phyloP scores from a whole-genome alignment of 2,113 vertebrate genomes.

The Zapus hudsonius region DNA sequence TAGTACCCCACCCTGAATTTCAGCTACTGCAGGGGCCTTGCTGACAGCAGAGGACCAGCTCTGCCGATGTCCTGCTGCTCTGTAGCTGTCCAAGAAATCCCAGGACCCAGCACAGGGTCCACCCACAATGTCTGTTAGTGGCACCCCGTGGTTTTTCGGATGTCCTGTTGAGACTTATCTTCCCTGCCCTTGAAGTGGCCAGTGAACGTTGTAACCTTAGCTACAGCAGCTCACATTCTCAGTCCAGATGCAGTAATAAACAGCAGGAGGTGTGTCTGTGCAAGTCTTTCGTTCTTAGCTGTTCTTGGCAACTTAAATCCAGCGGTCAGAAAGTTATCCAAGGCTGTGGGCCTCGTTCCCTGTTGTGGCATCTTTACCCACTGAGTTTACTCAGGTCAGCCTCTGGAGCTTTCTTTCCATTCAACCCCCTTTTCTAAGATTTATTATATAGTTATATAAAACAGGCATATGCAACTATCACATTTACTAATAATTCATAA shows the following conservation, averaged over 20 bases:
- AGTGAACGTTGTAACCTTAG: slow-evolving; percentile 15
- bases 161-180: not conserved
- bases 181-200: not conserved
- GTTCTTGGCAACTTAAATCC: slow-evolving; percentile 37
- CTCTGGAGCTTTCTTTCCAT: not conserved
- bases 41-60: rapidly evolving
- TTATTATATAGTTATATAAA: not conserved
- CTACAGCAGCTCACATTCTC: not conserved
- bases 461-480: not conserved
- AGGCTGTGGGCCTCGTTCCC: slow-evolving; percentile 45
- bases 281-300: too few relatives aligned
- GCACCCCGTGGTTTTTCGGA: slow-evolving; percentile 26
- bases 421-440: not conserved
- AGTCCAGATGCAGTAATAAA: not conserved
- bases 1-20: rapidly evolving
- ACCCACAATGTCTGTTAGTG: not conserved
- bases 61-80: rapidly evolving
- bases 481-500: too few relatives aligned
- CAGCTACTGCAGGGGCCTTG: rapidly evolving
- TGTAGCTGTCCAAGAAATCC: not conserved
- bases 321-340: slow-evolving; percentile 44
- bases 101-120: not conserved
- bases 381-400: slow-evolving; percentile 27
- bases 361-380: slow-evolving; percentile 71
- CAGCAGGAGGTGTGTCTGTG: rapidly evolving